Conservation (phyloP, 2,888 invertebrate genomes). For the Drosophila testacea region DNA sequence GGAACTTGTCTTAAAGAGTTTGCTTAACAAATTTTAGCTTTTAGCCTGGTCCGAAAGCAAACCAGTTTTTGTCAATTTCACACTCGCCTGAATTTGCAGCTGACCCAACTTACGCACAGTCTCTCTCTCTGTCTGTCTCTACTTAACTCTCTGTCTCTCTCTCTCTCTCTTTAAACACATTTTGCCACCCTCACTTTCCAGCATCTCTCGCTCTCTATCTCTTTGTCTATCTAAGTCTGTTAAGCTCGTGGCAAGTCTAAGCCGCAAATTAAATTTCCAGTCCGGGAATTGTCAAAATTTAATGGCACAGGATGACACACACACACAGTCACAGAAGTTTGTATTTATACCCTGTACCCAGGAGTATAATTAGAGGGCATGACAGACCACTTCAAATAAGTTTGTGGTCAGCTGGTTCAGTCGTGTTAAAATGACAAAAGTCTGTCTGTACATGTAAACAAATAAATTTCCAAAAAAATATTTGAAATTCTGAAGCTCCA, state of each 20-base stretch:
- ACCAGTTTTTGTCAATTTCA: constrained; percentile 41
- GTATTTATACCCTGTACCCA: too few relatives aligned
- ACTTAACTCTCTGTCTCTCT: neutral
- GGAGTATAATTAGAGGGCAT: too few relatives aligned
- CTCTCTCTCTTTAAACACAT: neutral
- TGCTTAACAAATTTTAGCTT: constrained; percentile 13
- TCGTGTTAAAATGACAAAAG: too few relatives aligned
- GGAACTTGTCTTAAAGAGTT: constrained; percentile 43
- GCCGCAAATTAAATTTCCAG: constrained; percentile 71
- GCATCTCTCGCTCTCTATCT: neutral
- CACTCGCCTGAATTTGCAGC: constrained; percentile 46
- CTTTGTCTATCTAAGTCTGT: constrained; percentile 28
- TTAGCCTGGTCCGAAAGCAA: constrained; percentile 11
- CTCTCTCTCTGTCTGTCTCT: neutral
- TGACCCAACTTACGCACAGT: constrained; percentile 39
- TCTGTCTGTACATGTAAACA: too few relatives aligned
- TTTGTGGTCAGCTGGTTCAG: too few relatives aligned
- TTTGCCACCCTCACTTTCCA: too few relatives aligned
- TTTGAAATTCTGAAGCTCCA: too few relatives aligned
- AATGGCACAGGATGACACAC: constrained; percentile 55
- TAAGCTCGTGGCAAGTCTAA: constrained; percentile 55
- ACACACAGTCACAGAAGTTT: neutral
- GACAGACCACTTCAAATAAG: too few relatives aligned
- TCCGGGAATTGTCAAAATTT: constrained; percentile 56
- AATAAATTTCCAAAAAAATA: too few relatives aligned